Conservation (phyloP, 2,888 invertebrate genomes). For the Rhagonycha fulva region DNA sequence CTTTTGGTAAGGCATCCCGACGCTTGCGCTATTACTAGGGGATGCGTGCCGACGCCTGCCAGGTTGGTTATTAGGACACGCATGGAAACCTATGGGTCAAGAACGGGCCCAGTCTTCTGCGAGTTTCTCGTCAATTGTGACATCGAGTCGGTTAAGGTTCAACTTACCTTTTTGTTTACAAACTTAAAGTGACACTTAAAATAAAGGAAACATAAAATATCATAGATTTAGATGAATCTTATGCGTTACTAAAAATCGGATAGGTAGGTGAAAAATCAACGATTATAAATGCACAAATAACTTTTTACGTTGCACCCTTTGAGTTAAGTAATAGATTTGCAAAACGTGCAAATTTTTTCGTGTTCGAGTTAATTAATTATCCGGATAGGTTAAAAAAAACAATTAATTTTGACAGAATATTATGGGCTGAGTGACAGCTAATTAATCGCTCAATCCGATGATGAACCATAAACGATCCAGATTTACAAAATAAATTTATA, state of each 20-base stretch:
- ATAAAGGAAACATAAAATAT: not conserved
- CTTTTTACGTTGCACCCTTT: not conserved
- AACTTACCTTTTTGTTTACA: slow-evolving; percentile 18
- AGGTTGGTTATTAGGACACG: slow-evolving; percentile 18
- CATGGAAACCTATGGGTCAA: slow-evolving; percentile 17
- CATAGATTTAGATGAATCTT: not conserved
- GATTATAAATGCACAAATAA: not conserved
- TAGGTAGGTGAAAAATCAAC: not conserved
- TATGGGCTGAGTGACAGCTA: not conserved
- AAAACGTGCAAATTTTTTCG: not conserved
- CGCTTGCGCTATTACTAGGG: slow-evolving; percentile 14
- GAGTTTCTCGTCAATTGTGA: slow-evolving; percentile 15
- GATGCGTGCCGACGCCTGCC: slow-evolving; percentile 24
- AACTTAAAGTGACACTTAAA: not conserved
- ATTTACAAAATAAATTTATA: too few relatives aligned
- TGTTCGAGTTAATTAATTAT: not conserved
- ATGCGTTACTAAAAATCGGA: not conserved
- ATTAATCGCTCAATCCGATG: not conserved
- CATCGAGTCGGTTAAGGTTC: slow-evolving; percentile 19
- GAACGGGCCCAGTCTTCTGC: slow-evolving; percentile 20
- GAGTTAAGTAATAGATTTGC: too few relatives aligned
- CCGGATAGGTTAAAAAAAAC: not conserved
- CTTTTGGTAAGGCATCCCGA: slow-evolving; percentile 13
- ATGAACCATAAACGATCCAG: not conserved
- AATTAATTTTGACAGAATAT: not conserved